These are phyloP conservation scores for Gallirallus australis DNA, from an alignment of 2,797 vertebrate species.

Conservation along the genomic window DNA sequence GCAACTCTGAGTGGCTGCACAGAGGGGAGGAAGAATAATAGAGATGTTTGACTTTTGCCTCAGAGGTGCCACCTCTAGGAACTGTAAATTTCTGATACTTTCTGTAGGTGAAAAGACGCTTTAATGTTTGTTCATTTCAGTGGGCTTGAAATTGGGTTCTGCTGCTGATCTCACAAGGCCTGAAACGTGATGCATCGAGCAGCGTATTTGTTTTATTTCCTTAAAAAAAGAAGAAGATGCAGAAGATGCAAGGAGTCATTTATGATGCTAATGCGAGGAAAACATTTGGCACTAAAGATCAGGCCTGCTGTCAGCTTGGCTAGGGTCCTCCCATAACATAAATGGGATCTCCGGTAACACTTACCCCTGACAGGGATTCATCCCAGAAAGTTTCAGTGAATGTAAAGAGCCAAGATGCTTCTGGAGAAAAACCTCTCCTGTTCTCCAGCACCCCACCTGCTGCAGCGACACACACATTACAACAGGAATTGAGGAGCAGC, in stretches of 20 bases:
- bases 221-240: not conserved
- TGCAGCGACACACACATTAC: rapidly evolving
- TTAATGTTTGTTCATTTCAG: not conserved
- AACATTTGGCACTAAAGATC: not conserved
- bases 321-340: not conserved
- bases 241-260: not conserved
- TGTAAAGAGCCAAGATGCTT: not conserved
- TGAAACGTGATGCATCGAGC: not conserved
- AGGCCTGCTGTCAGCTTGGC: not conserved
- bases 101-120: not conserved
- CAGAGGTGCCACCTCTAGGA: not conserved
- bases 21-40: not conserved
- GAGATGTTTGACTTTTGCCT: not conserved
- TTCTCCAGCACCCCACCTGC: rapidly evolving
- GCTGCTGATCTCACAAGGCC: not conserved
- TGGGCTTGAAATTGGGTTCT: not conserved
- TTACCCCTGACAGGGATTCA: not conserved
- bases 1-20: not conserved
- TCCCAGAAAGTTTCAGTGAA: not conserved
- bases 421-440: not conserved
- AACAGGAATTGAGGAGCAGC: not conserved
- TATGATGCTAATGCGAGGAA: not conserved
- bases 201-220: not conserved
- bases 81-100: not conserved
- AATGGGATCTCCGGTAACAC: not conserved